These are phyloP conservation scores for Hoplostethus mediterraneus DNA, from an alignment of 2,797 vertebrate genomes.

Conservation along the genomic window DNA sequence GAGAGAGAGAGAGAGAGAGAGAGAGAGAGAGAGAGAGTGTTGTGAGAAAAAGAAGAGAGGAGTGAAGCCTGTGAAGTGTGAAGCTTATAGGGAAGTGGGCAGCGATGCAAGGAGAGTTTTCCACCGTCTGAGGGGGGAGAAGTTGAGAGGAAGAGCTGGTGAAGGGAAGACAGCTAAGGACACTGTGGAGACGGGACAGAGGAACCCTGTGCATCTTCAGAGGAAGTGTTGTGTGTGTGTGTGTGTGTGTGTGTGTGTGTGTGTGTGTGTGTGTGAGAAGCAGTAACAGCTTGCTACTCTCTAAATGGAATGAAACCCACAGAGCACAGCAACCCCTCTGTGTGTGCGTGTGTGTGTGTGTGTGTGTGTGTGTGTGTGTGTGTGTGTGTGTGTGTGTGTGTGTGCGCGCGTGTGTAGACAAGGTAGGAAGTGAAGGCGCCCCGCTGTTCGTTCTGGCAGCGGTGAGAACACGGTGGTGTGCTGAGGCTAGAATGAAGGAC, in stretches of 20 bases:
- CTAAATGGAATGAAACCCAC: no score
- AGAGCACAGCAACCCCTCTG: no score
- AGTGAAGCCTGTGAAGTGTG: slow-evolving; percentile 55
- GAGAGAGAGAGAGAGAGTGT: slow-evolving; percentile 12
- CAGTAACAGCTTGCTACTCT: no score
- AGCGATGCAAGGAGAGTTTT: slow-evolving; percentile 56
- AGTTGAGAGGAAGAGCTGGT: slow-evolving; percentile 24
- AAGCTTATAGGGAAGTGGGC: slow-evolving; percentile 57
- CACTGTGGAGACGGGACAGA: slow-evolving; percentile 42
- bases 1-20: background rate
- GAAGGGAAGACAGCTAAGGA: slow-evolving; percentile 53
- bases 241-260: no score
- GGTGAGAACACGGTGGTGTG: slow-evolving; percentile 18
- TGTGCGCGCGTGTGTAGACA: slow-evolving; percentile 12
- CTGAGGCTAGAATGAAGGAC: slow-evolving; percentile 41
- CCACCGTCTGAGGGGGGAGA: slow-evolving; percentile 10
- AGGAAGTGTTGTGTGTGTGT: background rate
- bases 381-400: background rate
- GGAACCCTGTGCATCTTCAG: slow-evolving; percentile 1
- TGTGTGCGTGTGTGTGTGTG: background rate
- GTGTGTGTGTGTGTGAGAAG: no score
- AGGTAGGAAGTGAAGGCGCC: slow-evolving; percentile 38
- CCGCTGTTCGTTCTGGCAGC: slow-evolving; percentile 55
- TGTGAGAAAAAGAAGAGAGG: slow-evolving; percentile 6
- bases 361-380: background rate